A percentile compares a stretch with the other conserved stretches of the same genome.
Conservation (phyloP, 2,888 invertebrate species). For the Coelogynopora nodosa region DNA sequence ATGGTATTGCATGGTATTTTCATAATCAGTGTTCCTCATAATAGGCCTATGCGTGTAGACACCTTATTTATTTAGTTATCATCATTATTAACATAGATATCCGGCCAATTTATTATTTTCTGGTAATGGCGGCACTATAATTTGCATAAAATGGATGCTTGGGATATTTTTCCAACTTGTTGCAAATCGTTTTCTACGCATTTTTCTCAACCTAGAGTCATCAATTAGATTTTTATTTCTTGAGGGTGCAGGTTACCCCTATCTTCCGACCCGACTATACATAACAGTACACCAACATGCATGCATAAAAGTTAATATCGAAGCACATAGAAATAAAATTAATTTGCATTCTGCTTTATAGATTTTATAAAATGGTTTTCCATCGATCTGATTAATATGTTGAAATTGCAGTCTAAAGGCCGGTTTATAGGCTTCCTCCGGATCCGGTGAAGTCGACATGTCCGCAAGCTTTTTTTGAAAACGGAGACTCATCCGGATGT, state of each 20-base stretch:
- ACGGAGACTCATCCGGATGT: too few species aligned
- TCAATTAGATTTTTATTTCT: not conserved
- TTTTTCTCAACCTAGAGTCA: not conserved
- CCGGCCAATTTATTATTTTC: not conserved
- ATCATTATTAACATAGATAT: not conserved
- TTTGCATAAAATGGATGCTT: not conserved
- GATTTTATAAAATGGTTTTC: too few species aligned
- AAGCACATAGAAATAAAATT: too few species aligned
- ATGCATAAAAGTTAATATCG: too few species aligned
- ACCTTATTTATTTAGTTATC: not conserved
- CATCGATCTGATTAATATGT: too few species aligned
- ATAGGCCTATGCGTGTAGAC: not conserved
- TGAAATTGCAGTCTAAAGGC: too few species aligned
- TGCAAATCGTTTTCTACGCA: not conserved
- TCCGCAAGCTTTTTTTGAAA: too few species aligned
- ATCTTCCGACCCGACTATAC: not conserved
- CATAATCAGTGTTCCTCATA: not conserved
- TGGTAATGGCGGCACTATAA: not conserved
- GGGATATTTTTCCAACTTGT: not conserved
- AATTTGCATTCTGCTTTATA: too few species aligned
- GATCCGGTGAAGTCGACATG: too few species aligned
- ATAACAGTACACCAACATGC: too few species aligned
- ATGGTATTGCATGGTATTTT: not conserved
- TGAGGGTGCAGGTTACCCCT: too few species aligned
- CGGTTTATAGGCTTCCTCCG: too few species aligned